A percentile compares a stretch with the other conserved stretches of the same genome.
Evolutionary conservation across 2,888 invertebrate genomes (phyloP).

Genomic region (Agrochola macilenta): DNA sequence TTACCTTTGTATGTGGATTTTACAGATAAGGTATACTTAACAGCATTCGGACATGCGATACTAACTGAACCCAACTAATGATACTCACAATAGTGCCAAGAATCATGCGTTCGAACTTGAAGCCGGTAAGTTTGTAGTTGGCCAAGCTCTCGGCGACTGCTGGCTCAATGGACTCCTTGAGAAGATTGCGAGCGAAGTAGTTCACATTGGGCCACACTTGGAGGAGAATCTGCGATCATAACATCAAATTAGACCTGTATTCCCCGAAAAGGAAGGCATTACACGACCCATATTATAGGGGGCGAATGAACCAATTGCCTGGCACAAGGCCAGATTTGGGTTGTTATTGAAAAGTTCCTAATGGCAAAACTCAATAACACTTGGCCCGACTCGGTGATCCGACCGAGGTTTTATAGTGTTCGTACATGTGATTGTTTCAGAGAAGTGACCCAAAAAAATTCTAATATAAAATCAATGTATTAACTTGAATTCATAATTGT

Average conservation of each 20-base stretch:
- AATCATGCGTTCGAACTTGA: slow-evolving; percentile 98
- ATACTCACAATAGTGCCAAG: slow-evolving; percentile 97
- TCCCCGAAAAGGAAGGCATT: not conserved
- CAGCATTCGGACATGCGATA: slow-evolving; percentile 24
- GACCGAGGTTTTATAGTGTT: not conserved
- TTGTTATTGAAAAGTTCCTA: not conserved
- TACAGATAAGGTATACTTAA: not conserved
- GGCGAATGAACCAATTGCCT: not conserved
- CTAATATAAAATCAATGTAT: not conserved
- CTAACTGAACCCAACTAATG: not conserved
- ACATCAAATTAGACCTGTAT: not conserved
- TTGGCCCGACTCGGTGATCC: not conserved
- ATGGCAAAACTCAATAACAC: not conserved
- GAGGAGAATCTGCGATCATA: slow-evolving; percentile 92
- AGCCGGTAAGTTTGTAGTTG: slow-evolving; percentile 96
- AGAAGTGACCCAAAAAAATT: not conserved
- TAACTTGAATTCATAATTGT: not conserved
- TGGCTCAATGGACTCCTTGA: slow-evolving; percentile 97
- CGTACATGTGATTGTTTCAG: not conserved
- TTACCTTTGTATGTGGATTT: no score
- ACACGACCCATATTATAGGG: not conserved
- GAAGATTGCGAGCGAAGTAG: slow-evolving; percentile 95
- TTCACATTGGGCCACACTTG: slow-evolving; percentile 99
- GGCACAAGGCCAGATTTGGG: not conserved
- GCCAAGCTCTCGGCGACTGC: slow-evolving; percentile 95